A percentile compares a stretch with the other conserved stretches of the same genome.
These are phyloP conservation scores for Spodoptera littoralis DNA, from an alignment of 2,888 invertebrate species.

Conservation along the genomic window DNA sequence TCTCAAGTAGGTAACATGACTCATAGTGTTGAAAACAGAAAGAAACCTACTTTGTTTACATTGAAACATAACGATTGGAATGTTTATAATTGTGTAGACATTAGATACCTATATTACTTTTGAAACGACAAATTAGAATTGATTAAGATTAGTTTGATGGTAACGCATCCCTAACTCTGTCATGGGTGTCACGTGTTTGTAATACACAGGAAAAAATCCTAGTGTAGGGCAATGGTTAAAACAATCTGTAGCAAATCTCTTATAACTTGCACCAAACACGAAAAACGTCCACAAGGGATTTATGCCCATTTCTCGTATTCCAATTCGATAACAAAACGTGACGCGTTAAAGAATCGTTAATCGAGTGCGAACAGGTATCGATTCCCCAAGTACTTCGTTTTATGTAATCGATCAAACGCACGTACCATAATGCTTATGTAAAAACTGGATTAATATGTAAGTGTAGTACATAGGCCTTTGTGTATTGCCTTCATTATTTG, in stretches of 20 bases:
- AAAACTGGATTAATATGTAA: constrained; percentile 45
- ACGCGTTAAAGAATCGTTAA: constrained; percentile 39
- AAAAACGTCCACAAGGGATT: constrained; percentile 31
- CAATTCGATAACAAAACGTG: constrained; percentile 52
- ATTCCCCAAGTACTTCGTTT: constrained; percentile 41
- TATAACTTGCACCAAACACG: constrained; percentile 36
- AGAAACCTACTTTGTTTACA: background rate
- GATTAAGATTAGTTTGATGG: too few relatives aligned
- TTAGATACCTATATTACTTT: too few relatives aligned
- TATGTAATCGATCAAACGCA: constrained; percentile 53
- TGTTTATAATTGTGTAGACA: too few relatives aligned
- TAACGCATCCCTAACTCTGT: too few relatives aligned
- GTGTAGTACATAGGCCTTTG: constrained; percentile 7
- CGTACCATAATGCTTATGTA: constrained; percentile 54
- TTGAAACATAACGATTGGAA: too few relatives aligned
- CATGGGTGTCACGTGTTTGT: too few relatives aligned
- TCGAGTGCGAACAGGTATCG: constrained; percentile 47
- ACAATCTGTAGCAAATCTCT: background rate
- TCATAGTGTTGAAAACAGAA: too few relatives aligned
- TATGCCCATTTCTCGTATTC: constrained; percentile 44
- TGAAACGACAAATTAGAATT: too few relatives aligned
- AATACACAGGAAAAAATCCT: too few relatives aligned
- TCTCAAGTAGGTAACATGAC: too few relatives aligned
- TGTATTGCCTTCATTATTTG: constrained; percentile 22
- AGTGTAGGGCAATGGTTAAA: too few relatives aligned